Evolutionary conservation across 2,888 invertebrate species (phyloP).

Genomic region (Phoronis australis): DNA sequence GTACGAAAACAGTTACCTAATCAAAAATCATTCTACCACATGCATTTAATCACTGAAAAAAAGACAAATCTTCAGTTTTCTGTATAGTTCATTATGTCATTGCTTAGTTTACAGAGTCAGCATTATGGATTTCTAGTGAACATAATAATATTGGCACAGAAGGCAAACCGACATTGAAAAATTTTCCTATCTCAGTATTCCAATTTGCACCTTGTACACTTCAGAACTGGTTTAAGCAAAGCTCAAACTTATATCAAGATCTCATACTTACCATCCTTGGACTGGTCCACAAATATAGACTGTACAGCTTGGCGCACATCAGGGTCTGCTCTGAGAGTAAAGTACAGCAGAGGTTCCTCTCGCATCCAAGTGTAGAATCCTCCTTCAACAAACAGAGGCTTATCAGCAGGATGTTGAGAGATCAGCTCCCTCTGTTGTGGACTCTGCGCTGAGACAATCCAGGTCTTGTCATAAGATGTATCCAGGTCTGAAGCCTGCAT

Average conservation of each 20-base stretch:
- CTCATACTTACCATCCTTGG: not conserved
- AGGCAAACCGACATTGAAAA: too few species aligned
- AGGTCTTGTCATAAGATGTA: conserved; percentile 91
- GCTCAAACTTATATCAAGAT: not conserved
- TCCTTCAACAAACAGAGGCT: conserved; percentile 77
- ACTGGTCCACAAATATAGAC: not conserved
- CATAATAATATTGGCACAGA: too few species aligned
- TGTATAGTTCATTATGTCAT: too few species aligned
- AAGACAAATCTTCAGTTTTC: too few species aligned
- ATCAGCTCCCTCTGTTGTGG: conserved; percentile 68
- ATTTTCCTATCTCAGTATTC: too few species aligned
- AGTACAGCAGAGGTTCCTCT: conserved; percentile 73
- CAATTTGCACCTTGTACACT: too few species aligned
- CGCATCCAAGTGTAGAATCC: conserved; percentile 75
- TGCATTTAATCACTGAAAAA: too few species aligned
- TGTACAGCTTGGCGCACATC: conserved; percentile 39
- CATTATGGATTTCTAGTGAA: too few species aligned
- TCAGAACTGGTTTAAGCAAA: too few species aligned
- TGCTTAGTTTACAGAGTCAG: too few species aligned
- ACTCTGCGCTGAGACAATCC: conserved; percentile 86
- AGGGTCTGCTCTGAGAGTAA: conserved; percentile 71
- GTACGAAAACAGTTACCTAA: too few species aligned
- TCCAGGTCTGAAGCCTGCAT: conserved; percentile 65
- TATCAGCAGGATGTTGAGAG: conserved; percentile 59
- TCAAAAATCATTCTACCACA: too few species aligned